These are phyloP conservation scores for Nothoprocta perdicaria DNA, from an alignment of 2,113 vertebrate species.

Conservation along the genomic window DNA sequence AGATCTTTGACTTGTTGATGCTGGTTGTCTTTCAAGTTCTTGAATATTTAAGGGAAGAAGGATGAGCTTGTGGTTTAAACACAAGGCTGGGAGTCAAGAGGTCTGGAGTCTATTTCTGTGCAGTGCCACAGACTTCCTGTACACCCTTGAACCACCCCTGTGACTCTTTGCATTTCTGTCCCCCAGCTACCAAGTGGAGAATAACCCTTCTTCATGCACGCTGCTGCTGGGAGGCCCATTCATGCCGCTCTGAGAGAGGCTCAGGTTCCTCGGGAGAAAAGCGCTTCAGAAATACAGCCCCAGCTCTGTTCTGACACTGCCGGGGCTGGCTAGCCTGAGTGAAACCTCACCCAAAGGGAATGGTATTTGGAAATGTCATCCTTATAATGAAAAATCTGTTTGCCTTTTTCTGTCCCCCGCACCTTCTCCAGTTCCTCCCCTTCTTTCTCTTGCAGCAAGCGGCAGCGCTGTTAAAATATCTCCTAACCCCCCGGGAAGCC, in stretches of 20 bases:
- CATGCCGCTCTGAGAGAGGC: neutral
- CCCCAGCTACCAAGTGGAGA: neutral
- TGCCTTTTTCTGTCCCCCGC: neutral
- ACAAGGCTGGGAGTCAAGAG: slow-evolving; percentile 41
- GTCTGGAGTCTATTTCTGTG: slow-evolving; percentile 53
- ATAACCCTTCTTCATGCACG: neutral
- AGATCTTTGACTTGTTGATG: slow-evolving; percentile 24
- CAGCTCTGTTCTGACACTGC: slow-evolving; percentile 22
- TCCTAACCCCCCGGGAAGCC: neutral
- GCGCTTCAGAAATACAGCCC: slow-evolving; percentile 16
- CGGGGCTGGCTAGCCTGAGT: neutral
- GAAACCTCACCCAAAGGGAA: slow-evolving; percentile 22
- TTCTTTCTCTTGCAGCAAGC: neutral
- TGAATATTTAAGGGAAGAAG: slow-evolving; percentile 28
- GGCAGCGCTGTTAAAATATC: neutral
- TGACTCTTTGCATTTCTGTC: slow-evolving; percentile 28
- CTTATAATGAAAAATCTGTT: slow-evolving; percentile 45
- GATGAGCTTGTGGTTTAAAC: slow-evolving; percentile 22
- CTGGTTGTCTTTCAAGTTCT: slow-evolving; percentile 7
- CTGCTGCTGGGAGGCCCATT: slow-evolving; percentile 1
- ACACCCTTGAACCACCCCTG: neutral
- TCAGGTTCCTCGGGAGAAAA: neutral
- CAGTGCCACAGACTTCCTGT: slow-evolving; percentile 50
- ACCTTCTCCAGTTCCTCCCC: neutral
- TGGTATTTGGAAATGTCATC: slow-evolving; percentile 53